Base-by-base conservation (phyloP, 2,113 vertebrate genomes). In the Elephas maximus region DNA sequence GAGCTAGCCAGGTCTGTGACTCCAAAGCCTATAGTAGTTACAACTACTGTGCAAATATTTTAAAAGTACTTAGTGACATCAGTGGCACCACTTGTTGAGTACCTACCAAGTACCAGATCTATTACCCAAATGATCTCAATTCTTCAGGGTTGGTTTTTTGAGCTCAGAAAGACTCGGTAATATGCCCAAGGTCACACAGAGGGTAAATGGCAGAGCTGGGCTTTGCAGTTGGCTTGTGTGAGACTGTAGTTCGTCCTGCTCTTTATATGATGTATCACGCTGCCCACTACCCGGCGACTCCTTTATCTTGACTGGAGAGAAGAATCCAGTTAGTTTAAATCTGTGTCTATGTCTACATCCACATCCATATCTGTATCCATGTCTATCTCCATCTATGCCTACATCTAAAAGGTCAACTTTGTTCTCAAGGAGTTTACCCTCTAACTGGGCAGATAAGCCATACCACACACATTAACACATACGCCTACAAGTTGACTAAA, bases 401-500 rank as follows among this genome's bases (percentile, higher is more conserved):
- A 28, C 28, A 53, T 79, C 44, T 26, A 0, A 20, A 90, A 57
- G n/a, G 6, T 44, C 77, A 30, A 0, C 37, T 10, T 41, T 81
- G 26, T 41, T 65, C 63, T 76, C 20, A 11, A 45, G 62, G 33
- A 67, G 23, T 7, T 4, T 67, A 30, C 4, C 0, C 3, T 57
- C 71, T 6, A 24, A 18, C 4, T 53, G 77, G 37, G n/a, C 78
- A 57, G 30, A 14, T 2, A 24, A 24, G 20, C 30, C 2, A 0
- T 24, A 14, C 21, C 53, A 53, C 17, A 9, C 37, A 26, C 2
- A 1, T 0, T 24, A 15, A 6, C 45, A 1, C 8, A 2, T 5
- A 11, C 0, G 0, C 24, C 15, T 6, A 0, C n/a, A 60, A 17
- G 62, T 0, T 24, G 67, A 48, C 69, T 8, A 6, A 12, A n/a